phyloP scores from a whole-genome alignment of 2,113 vertebrate species.

The Cathartes aura region DNA sequence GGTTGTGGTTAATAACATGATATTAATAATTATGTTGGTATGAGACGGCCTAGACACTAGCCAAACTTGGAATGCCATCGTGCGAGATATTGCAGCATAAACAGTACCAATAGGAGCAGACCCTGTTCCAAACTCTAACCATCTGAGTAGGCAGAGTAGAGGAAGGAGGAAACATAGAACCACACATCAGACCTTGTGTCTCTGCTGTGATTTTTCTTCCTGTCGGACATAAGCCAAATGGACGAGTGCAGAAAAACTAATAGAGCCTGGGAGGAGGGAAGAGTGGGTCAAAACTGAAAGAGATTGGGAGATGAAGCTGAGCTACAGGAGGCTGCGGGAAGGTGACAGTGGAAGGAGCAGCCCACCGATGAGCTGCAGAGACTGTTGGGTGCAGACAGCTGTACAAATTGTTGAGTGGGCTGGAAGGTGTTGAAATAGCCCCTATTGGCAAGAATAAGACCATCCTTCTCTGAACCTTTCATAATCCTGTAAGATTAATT shows the following conservation, averaged over 20 bases:
- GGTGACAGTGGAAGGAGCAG: not conserved
- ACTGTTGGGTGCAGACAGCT: not conserved
- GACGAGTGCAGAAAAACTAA: not conserved
- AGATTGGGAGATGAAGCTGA: not conserved
- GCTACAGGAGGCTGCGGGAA: rapidly evolving
- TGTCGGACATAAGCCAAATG: not conserved
- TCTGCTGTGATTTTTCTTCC: not conserved
- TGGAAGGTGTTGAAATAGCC: not conserved
- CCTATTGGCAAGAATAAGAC: not conserved
- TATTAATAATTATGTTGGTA: not conserved
- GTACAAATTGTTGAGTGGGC: not conserved
- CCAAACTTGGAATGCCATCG: not conserved
- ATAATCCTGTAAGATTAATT: not conserved
- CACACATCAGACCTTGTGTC: not conserved
- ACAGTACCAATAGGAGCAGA: not conserved
- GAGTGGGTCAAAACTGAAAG: not conserved
- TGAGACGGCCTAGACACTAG: not conserved
- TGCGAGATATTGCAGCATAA: not conserved
- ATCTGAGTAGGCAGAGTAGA: not conserved
- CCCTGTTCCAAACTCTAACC: not conserved
- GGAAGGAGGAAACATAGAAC: not conserved
- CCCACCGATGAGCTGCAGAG: not conserved
- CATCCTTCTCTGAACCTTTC: not conserved
- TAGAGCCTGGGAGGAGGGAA: not conserved
- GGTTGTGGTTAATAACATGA: not conserved